Evolutionary conservation across 2,888 invertebrate species (phyloP), one percentile per base, ranked within the genome.

Genomic region (Lymantria dispar): DNA sequence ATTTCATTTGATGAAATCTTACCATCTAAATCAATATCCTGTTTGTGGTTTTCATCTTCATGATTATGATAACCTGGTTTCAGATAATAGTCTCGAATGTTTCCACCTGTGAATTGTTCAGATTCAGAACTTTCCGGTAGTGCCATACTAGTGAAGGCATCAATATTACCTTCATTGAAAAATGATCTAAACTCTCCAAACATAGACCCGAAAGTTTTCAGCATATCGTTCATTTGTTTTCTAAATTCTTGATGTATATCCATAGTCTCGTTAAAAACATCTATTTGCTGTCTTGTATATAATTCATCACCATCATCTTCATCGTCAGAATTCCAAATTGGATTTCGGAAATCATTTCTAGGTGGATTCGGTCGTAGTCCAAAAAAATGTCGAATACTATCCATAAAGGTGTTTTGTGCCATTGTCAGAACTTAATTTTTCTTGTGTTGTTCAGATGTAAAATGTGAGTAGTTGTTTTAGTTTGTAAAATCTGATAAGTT

Each of bases 271-370:
- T 70, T 61, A 46, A 67, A 69, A 5, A 70, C 57, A 11, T 80
- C 70, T 43, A 80, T 75, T 29, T 74, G 71, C 8, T 83, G 74
- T 58, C 80, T 80, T 9, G 81, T 71, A 56, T 87, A 90, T 12
- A 90, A 73, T 58, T 90, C 90, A 59, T 89, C 89, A 3, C 78
- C 87, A 38, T 85, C 85, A 54, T 89, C 90, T 60, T 89, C 89
- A 55, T 89, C 89, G 52, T 89, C 89, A 7, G 85, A 82, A 47
- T 80, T 83, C 90, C 91, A 90, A 62, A 91, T 88, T 5, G 91
- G 91, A 64, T 91, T 91, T 45, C 91, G 81, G 64, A 91, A 91
- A 60, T 90, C 88, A 56, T 88, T 91, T 63, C 74, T 72, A 22
- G 87, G 88, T 37, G 83, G 78, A 47, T 83, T 78, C 43, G 72